These are phyloP conservation scores for Eumerus sabulonum DNA, from an alignment of 2,888 invertebrate species.

Conservation along the genomic window DNA sequence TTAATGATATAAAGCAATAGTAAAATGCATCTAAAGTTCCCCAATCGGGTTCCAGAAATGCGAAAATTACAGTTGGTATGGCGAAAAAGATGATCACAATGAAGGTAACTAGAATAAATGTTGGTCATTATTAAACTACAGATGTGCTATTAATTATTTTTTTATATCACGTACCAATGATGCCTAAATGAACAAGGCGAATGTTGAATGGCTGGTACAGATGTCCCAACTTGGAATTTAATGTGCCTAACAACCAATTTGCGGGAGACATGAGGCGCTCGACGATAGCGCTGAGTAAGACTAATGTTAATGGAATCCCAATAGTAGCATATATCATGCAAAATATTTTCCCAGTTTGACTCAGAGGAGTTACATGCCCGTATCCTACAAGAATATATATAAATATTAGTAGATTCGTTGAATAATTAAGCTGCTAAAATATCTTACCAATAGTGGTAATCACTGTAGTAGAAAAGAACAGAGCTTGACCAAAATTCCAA, in stretches of 20 bases:
- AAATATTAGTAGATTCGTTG: neutral
- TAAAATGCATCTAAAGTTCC: slow-evolving; percentile 92
- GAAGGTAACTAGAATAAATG: slow-evolving; percentile 79
- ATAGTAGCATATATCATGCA: slow-evolving; percentile 91
- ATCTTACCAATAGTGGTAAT: slow-evolving; percentile 93
- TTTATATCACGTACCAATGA: slow-evolving; percentile 81
- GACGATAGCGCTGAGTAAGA: slow-evolving; percentile 89
- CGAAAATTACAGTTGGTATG: slow-evolving; percentile 88
- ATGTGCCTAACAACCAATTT: slow-evolving; percentile 83
- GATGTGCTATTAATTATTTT: too few relatives aligned
- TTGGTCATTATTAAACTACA: too few relatives aligned
- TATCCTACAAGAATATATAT: slow-evolving; percentile 83
- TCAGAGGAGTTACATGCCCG: slow-evolving; percentile 92
- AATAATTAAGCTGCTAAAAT: neutral
- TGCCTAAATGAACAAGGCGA: slow-evolving; percentile 86
- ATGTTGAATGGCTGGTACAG: slow-evolving; percentile 87
- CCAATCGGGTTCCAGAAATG: slow-evolving; percentile 89
- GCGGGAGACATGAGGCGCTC: slow-evolving; percentile 89
- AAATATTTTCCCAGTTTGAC: slow-evolving; percentile 91
- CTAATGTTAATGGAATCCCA: slow-evolving; percentile 92
- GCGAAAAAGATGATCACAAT: slow-evolving; percentile 84
- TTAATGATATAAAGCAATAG: slow-evolving; percentile 94
- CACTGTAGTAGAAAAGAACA: slow-evolving; percentile 93
- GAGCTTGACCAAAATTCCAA: slow-evolving; percentile 94
- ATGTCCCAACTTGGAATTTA: slow-evolving; percentile 85